These are phyloP conservation scores for Apotomis betuletana DNA, from an alignment of 2,888 invertebrate species.

Conservation along the genomic window DNA sequence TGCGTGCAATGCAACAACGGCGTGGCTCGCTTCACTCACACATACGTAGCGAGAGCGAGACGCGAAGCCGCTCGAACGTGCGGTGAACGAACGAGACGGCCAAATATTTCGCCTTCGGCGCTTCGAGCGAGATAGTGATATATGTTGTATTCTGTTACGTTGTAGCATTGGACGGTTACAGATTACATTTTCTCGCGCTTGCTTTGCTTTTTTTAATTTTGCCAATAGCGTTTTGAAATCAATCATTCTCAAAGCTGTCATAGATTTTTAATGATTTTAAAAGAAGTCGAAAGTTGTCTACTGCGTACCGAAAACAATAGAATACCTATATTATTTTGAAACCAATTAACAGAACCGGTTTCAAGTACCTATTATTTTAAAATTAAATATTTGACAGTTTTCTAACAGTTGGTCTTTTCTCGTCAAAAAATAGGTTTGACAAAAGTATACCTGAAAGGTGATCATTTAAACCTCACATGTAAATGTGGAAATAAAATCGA, in stretches of 20 bases:
- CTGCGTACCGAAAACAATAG: too few species aligned
- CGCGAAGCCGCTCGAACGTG: constrained; percentile 54
- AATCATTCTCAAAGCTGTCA: constrained; percentile 1
- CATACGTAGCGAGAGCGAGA: constrained; percentile 52
- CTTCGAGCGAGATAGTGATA: constrained; percentile 51
- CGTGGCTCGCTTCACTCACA: constrained; percentile 42
- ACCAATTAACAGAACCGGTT: neutral
- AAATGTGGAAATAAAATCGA: constrained; percentile 14
- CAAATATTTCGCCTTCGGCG: constrained; percentile 54
- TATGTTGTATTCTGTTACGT: constrained; percentile 50
- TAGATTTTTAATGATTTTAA: neutral
- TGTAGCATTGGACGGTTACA: constrained; percentile 35
- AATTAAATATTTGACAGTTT: too few species aligned
- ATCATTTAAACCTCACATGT: neutral
- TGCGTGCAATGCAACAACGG: constrained; percentile 56
- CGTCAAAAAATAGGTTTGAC: too few species aligned
- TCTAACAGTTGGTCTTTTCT: too few species aligned
- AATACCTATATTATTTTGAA: neutral
- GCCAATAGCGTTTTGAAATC: constrained; percentile 16
- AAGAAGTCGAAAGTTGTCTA: neutral
- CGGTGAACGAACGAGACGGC: constrained; percentile 62
- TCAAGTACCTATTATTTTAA: too few species aligned
- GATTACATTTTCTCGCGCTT: constrained; percentile 36
- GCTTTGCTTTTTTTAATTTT: constrained; percentile 31
- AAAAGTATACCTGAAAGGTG: neutral